Evolutionary conservation across 1,140 invertebrate genomes (phyloP), one percentile per base, ranked within the genome.

Genomic region (Stenopsyche tienmushanensis): DNA sequence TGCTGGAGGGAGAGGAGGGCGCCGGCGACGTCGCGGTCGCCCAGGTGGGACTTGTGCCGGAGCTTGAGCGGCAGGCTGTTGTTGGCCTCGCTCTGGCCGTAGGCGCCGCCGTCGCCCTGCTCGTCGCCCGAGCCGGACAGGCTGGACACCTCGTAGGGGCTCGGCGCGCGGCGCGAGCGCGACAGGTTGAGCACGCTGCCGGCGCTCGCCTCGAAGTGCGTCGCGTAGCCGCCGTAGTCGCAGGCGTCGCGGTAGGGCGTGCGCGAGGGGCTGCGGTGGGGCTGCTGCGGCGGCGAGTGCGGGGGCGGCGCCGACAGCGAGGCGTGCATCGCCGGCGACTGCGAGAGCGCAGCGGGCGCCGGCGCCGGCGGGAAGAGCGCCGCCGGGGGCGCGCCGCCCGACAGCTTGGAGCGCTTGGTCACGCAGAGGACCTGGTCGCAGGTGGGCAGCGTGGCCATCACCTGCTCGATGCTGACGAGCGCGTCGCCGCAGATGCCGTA

Each of bases 21-120:
- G 69, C 84, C 90, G 0, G 90, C 90, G 1, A 90, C 89, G 73
- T 93, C 92, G 72, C 93, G 92, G 74, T 94, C 91, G 0, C 91
- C 91, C 45, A 94, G 82, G 71, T 93, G 89, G n/a, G 89, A 90
- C 76, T 96, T 97, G 83, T 97, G 93, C 69, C 94, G 86, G 55
- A 96, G 81, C 76, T 96, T 96, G 70, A 94, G 87, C 0, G 94
- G 94, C 66, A 96, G 69, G 73, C 75, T 76, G 71, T 76, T 79
- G 72, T 73, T 78, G 67, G 78, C 72, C 17, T 82, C 74, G 62
- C 77, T 69, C 74, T 79, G 73, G 59, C 76, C 71, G 59, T 62
- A 66, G 29, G 75, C 69, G 71, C 78, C 66, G 79, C 78, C 65
- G 74, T 86, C 73, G 69, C 80, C 76, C 62, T 82, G 82, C 71